phyloP scores from a whole-genome alignment of 1,140 invertebrate species.

The Conus betulinus region DNA sequence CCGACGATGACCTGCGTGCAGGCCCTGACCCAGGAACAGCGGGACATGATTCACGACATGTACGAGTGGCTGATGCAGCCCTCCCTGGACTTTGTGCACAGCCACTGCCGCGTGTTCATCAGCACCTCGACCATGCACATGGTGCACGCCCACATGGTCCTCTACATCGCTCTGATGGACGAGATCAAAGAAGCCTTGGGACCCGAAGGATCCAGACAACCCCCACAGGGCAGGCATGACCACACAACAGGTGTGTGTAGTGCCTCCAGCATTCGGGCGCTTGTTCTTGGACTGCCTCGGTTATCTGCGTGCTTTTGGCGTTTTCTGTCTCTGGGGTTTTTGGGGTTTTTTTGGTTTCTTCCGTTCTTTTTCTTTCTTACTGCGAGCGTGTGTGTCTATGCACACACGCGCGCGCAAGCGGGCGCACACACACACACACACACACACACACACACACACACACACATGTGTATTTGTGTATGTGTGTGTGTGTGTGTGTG shows the following conservation, averaged over 20 bases:
- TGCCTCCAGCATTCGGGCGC: too few relatives aligned
- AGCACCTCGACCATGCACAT: conserved; percentile 88
- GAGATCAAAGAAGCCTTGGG: conserved; percentile 64
- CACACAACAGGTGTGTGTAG: conserved; percentile 62
- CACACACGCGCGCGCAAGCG: too few relatives aligned
- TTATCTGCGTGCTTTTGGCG: too few relatives aligned
- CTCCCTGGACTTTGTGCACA: conserved; percentile 73
- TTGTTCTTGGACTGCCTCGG: too few relatives aligned
- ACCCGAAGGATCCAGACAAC: conserved; percentile 27
- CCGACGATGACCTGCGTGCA: not conserved
- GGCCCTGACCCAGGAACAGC: conserved; percentile 54
- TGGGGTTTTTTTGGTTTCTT: too few relatives aligned
- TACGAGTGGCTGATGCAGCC: conserved; percentile 76
- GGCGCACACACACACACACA: too few relatives aligned
- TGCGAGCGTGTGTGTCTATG: too few relatives aligned
- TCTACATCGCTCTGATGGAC: conserved; percentile 73
- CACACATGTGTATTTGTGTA: too few relatives aligned
- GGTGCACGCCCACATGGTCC: conserved; percentile 69
- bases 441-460: too few relatives aligned
- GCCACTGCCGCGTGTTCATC: conserved; percentile 85
- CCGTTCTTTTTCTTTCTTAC: too few relatives aligned
- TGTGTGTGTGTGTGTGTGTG: too few relatives aligned
- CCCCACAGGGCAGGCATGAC: conserved; percentile 45
- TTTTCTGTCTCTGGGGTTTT: not conserved
- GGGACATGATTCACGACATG: conserved; percentile 54